Evolutionary conservation across 2,113 vertebrate species (phyloP).

Genomic region (Malaclemys terrapin): DNA sequence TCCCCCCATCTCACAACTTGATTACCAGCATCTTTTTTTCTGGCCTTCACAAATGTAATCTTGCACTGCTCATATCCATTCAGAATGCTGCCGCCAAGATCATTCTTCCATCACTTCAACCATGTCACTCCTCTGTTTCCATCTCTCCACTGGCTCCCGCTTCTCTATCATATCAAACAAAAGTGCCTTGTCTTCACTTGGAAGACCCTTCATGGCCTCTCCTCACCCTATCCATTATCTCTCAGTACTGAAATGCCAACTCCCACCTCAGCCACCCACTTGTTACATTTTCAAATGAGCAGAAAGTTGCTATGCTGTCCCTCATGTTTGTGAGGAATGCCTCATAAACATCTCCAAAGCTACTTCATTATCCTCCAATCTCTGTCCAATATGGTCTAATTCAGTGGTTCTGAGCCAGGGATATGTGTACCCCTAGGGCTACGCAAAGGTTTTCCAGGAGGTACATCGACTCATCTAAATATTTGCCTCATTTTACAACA

Average conservation of each 20-base stretch:
- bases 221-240: not conserved
- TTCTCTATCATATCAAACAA: not conserved
- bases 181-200: not conserved
- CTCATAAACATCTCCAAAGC: not conserved
- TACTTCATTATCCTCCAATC: not conserved
- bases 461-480: too few relatives aligned
- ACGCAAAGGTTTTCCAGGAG: too few relatives aligned
- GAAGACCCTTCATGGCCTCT: not conserved
- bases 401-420: too few relatives aligned
- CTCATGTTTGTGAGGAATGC: not conserved
- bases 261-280: not conserved
- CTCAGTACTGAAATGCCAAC: too few relatives aligned
- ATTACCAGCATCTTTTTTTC: not conserved
- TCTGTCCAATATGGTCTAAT: not conserved
- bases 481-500: too few relatives aligned
- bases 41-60: not conserved
- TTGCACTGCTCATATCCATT: not conserved
- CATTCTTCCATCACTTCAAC: not conserved
- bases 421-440: too few relatives aligned
- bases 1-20: not conserved
- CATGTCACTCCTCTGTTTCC: not conserved
- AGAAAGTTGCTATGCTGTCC: not conserved
- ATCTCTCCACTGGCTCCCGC: not conserved
- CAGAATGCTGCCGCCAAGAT: not conserved
- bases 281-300: not conserved